Evolutionary conservation across 2,113 vertebrate species (phyloP).

Genomic region (Platysternon megacephalum): DNA sequence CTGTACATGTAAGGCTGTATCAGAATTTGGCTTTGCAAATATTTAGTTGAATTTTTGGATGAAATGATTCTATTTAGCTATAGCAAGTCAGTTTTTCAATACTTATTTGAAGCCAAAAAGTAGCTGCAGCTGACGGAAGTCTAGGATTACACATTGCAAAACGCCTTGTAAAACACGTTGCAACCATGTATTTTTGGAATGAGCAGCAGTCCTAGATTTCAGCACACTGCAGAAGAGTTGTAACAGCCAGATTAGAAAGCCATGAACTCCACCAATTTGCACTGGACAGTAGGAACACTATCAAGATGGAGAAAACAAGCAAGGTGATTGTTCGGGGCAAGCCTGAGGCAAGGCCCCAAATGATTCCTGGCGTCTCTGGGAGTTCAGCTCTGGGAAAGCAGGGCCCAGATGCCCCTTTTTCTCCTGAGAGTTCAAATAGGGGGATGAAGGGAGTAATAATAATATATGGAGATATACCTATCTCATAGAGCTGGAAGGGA

Average conservation of each 20-base stretch:
- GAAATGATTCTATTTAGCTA: not conserved
- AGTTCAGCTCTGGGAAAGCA: not conserved
- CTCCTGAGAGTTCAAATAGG: not conserved
- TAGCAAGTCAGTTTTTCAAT: not conserved
- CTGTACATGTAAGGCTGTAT: not conserved
- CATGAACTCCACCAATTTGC: not conserved
- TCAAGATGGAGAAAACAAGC: not conserved
- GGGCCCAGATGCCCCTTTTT: not conserved
- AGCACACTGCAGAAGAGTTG: not conserved
- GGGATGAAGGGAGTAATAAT: not conserved
- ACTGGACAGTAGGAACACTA: not conserved
- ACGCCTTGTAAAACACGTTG: not conserved
- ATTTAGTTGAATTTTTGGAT: not conserved
- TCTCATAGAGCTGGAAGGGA: too few relatives aligned
- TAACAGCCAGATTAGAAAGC: not conserved
- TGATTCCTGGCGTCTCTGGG: not conserved
- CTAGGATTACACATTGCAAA: not conserved
- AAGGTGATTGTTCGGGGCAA: not conserved
- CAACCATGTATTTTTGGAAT: not conserved
- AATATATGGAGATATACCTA: too few relatives aligned
- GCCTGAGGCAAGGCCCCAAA: not conserved
- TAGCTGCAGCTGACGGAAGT: not conserved
- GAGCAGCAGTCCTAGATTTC: not conserved
- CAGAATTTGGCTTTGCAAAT: not conserved
- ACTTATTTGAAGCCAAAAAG: not conserved